Percentiles rank a stretch among this genome's conserved stretches.
Evolutionary conservation across 2,888 invertebrate genomes (phyloP).

Genomic region (Morpho deidamia): DNA sequence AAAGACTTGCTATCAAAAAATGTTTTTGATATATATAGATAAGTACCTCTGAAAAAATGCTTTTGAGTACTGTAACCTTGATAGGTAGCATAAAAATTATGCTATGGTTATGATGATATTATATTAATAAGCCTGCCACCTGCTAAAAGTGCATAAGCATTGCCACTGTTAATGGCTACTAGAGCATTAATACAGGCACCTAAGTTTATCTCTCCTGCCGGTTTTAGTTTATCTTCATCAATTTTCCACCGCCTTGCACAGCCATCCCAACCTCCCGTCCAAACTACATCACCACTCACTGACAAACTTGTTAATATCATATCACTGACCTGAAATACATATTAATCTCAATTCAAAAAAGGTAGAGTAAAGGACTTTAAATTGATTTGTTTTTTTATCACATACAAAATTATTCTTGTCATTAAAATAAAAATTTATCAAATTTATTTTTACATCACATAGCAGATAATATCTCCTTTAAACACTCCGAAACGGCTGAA

Average conservation of each 20-base stretch:
- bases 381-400: neutral
- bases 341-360: neutral
- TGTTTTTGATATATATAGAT: too few relatives aligned
- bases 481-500: too few relatives aligned
- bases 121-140: slow-evolving; percentile 48
- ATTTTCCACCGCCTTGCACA: slow-evolving; percentile 63
- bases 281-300: slow-evolving; percentile 57
- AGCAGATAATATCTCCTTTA: too few relatives aligned
- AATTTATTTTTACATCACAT: too few relatives aligned
- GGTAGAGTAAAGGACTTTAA: neutral
- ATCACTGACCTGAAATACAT: slow-evolving; percentile 53
- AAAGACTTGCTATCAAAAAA: too few relatives aligned
- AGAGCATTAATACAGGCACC: slow-evolving; percentile 61
- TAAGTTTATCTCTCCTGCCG: slow-evolving; percentile 53
- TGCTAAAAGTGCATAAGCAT: slow-evolving; percentile 44
- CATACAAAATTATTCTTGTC: too few relatives aligned
- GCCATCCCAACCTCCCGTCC: slow-evolving; percentile 80
- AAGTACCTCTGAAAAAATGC: too few relatives aligned
- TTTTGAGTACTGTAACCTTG: too few relatives aligned
- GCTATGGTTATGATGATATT: slow-evolving; percentile 24
- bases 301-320: slow-evolving; percentile 73
- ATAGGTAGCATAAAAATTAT: too few relatives aligned
- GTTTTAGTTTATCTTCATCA: slow-evolving; percentile 42
- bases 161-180: slow-evolving; percentile 32
- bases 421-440: too few relatives aligned